Conservation (phyloP, 92 coral and sea anemone species). For the Umimayanthus chanpuru region DNA sequence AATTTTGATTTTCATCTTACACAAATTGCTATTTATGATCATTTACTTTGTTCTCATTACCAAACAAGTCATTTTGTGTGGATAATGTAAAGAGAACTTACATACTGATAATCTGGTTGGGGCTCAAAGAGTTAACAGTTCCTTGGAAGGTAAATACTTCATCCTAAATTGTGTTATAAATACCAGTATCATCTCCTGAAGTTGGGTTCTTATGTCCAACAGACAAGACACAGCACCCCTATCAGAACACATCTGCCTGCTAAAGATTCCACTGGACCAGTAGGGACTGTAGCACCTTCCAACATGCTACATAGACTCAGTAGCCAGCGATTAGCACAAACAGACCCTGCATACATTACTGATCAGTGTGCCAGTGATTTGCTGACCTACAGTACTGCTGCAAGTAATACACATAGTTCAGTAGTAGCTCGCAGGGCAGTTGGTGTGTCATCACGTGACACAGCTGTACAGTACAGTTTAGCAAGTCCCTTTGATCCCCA, state of each 20-base stretch:
- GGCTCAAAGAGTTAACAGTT: too few species aligned
- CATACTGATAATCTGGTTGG: too few species aligned
- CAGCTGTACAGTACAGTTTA: conserved; percentile 18
- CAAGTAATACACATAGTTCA: not conserved
- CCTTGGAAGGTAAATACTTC: too few species aligned
- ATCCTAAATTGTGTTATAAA: too few species aligned
- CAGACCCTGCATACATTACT: not conserved
- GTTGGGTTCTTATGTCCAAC: not conserved
- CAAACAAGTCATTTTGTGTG: too few species aligned
- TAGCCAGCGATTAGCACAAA: not conserved
- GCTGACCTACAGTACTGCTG: too few species aligned
- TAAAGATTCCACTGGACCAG: not conserved
- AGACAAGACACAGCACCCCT: not conserved
- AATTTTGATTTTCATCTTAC: too few species aligned
- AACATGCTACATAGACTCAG: not conserved
- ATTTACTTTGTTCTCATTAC: too few species aligned
- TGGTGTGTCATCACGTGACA: not conserved
- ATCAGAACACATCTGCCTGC: not conserved
- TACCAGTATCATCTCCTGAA: not conserved
- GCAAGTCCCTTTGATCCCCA: conserved; percentile 18
- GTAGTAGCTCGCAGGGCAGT: not conserved
- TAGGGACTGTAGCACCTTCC: not conserved
- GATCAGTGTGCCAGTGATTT: not conserved
- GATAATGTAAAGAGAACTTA: too few species aligned
- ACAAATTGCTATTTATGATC: too few species aligned